Evolutionary conservation across 2,113 vertebrate genomes (phyloP).

Genomic region (Crotophaga sulcirostris): DNA sequence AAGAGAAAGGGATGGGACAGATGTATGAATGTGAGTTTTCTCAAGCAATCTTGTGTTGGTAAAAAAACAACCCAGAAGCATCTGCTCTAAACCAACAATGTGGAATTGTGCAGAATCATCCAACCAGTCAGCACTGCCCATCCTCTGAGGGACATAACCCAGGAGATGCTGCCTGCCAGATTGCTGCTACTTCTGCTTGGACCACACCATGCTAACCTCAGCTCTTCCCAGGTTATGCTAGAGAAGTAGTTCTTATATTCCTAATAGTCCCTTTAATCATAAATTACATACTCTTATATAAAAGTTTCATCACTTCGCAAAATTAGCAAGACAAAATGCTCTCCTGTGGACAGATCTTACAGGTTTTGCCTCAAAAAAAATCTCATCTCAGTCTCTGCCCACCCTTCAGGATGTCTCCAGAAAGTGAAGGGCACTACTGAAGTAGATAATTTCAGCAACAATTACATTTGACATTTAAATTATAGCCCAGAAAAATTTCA

Average conservation of each 20-base stretch:
- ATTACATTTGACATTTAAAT: constrained; percentile 37
- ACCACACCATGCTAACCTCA: background rate
- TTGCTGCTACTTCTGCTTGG: background rate
- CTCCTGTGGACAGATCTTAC: background rate
- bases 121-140: background rate
- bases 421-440: background rate
- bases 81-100: background rate
- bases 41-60: background rate
- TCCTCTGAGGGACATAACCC: background rate
- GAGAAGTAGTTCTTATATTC: too few relatives aligned
- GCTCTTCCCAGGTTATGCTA: background rate
- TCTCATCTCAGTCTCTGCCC: background rate
- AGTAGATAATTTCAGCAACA: background rate
- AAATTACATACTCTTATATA: fast-evolving
- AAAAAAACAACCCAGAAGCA: fast-evolving
- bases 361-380: background rate
- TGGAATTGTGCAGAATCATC: background rate
- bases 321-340: background rate
- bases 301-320: background rate
- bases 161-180: background rate
- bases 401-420: background rate
- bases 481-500: constrained; percentile 4
- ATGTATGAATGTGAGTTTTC: background rate
- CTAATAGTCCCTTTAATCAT: background rate
- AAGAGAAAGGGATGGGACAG: background rate